These are phyloP conservation scores for Aurelia aurita DNA, from an alignment of 30 jellyfish, hydroid and myxozoan species.

Conservation along the genomic window DNA sequence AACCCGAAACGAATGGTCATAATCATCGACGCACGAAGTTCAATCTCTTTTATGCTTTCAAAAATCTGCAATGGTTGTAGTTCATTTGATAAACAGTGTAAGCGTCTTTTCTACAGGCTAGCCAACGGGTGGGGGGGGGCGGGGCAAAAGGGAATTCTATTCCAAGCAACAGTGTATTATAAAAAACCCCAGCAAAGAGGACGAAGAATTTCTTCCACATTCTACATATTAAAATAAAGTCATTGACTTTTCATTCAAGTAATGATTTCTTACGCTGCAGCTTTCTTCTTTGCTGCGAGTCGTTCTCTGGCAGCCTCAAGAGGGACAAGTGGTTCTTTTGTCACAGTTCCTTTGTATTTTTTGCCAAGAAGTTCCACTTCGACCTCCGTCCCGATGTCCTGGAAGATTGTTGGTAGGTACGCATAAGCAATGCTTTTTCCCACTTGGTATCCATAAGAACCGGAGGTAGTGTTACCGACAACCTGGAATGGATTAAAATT, in stretches of 20 bases:
- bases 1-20: no score
- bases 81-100: no score
- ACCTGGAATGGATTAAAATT: constrained; percentile 41
- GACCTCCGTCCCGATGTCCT: constrained; percentile 86
- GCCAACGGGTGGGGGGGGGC: no score
- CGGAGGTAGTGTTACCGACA: constrained; percentile 99
- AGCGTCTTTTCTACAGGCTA: no score
- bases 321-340: constrained; percentile 94
- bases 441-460: constrained; percentile 93
- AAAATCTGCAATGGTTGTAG: no score
- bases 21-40: no score
- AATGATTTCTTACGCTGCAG: background rate
- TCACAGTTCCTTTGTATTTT: constrained; percentile 86
- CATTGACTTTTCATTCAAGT: no score
- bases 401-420: constrained; percentile 84
- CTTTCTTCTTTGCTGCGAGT: constrained; percentile 69
- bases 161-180: no score
- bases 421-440: constrained; percentile 95
- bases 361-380: constrained; percentile 93
- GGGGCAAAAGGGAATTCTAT: no score
- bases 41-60: no score
- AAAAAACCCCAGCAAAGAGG: no score
- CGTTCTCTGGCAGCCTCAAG: constrained; percentile 93
- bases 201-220: background rate
- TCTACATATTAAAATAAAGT: no score